Conservation (phyloP, 2,888 invertebrate species). For the Harpalus rubripes region DNA sequence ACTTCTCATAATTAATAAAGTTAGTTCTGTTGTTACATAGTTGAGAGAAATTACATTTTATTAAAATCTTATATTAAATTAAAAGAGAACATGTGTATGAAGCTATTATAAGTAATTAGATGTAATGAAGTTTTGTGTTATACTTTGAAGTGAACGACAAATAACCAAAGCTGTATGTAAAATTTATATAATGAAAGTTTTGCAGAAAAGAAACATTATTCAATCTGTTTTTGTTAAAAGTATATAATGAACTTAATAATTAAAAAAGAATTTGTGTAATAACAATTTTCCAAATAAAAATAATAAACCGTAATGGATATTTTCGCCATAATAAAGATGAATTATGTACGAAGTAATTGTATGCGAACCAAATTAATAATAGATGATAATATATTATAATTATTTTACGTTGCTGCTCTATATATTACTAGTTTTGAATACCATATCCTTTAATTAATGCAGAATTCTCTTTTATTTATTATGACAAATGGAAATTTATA, state of each 20-base stretch:
- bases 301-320: conserved; percentile 22
- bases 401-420: conserved; percentile 27
- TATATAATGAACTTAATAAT: neutral
- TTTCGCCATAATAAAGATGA: conserved; percentile 33
- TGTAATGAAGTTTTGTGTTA: neutral
- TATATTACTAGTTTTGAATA: conserved; percentile 49
- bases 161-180: neutral
- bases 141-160: neutral
- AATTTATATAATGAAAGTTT: neutral
- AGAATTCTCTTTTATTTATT: conserved; percentile 33
- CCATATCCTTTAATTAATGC: conserved; percentile 24
- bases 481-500: conserved; percentile 33
- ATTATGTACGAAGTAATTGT: conserved; percentile 44
- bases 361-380: conserved; percentile 47
- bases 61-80: neutral
- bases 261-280: conserved; percentile 17
- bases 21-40: neutral
- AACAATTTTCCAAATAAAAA: conserved; percentile 23
- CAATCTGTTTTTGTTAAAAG: neutral
- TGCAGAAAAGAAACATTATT: neutral
- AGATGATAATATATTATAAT: conserved; percentile 42
- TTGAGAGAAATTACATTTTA: neutral
- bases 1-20: conserved; percentile 17
- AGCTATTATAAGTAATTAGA: neutral
- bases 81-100: neutral